A percentile compares a stretch with the other conserved stretches of the same genome.
phyloP scores from a whole-genome alignment of 2,888 invertebrate genomes.

The Prostheceraeus crozeri region DNA sequence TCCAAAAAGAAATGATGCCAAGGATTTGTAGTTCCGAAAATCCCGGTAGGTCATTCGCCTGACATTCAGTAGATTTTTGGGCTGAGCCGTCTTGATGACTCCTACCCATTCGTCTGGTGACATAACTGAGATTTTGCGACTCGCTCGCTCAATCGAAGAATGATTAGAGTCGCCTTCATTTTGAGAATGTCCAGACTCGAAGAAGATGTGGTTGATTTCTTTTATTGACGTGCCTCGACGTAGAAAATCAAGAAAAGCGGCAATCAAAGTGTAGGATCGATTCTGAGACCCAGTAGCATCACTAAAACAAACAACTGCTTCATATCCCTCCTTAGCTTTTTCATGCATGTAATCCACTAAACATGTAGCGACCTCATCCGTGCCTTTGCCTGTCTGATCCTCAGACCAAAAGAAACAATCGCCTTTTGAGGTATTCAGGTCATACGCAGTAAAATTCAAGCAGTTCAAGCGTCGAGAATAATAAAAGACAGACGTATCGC shows the following conservation, averaged over 20 bases:
- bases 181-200: constrained; percentile 10
- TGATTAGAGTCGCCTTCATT: background rate
- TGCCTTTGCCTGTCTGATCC: background rate
- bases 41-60: background rate
- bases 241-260: background rate
- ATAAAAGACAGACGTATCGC: constrained; percentile 1
- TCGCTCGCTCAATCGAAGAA: background rate
- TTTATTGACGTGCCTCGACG: background rate
- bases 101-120: constrained; percentile 19
- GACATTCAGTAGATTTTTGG: background rate
- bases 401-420: constrained; percentile 8
- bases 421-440: too few relatives aligned
- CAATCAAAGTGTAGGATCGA: too few relatives aligned
- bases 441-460: background rate
- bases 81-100: constrained; percentile 2
- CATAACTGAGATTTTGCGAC: background rate
- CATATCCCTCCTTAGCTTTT: background rate
- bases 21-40: too few relatives aligned
- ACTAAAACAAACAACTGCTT: background rate
- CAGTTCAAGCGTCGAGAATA: background rate
- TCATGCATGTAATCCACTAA: background rate
- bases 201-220: background rate
- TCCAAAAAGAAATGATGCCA: too few relatives aligned
- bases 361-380: constrained; percentile 1
- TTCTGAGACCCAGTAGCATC: too few relatives aligned